A percentile compares a stretch with the other conserved stretches of the same genome.
Evolutionary conservation across 2,888 invertebrate genomes (phyloP).

Genomic region (Boloria selene): DNA sequence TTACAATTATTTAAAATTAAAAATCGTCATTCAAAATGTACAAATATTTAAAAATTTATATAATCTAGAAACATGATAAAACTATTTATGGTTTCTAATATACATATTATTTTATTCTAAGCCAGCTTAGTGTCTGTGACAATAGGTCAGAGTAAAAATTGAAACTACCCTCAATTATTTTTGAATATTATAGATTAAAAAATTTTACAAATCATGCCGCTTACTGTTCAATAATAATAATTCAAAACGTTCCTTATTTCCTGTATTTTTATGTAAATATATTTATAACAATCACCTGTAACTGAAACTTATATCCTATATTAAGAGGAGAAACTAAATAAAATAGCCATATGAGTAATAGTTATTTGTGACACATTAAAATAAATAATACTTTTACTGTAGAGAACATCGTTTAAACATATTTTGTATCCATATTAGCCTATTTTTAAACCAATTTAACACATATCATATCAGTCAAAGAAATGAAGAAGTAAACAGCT

Average conservation of each 20-base stretch:
- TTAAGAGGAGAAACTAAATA: background rate
- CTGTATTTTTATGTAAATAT: too few species aligned
- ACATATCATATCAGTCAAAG: too few species aligned
- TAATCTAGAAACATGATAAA: background rate
- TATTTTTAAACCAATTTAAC: too few species aligned
- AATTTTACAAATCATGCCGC: background rate
- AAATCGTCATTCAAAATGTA: slow-evolving; percentile 17
- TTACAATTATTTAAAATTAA: slow-evolving; percentile 2
- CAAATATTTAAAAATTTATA: slow-evolving; percentile 11
- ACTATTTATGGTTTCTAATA: too few species aligned
- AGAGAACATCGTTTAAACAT: background rate
- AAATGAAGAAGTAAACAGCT: too few species aligned
- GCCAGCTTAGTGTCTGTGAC: background rate
- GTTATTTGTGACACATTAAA: background rate
- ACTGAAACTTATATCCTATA: background rate
- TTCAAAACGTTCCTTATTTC: too few species aligned
- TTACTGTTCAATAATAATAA: slow-evolving; percentile 3
- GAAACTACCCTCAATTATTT: background rate
- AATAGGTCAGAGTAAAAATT: slow-evolving; percentile 2
- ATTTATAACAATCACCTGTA: background rate
- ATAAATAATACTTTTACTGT: slow-evolving; percentile 4
- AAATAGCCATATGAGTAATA: background rate
- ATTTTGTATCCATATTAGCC: background rate
- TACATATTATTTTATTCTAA: slow-evolving; percentile 1
- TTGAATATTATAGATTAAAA: background rate